Conservation (phyloP, 1,140 invertebrate species). For the Drosophila tropicalis region DNA sequence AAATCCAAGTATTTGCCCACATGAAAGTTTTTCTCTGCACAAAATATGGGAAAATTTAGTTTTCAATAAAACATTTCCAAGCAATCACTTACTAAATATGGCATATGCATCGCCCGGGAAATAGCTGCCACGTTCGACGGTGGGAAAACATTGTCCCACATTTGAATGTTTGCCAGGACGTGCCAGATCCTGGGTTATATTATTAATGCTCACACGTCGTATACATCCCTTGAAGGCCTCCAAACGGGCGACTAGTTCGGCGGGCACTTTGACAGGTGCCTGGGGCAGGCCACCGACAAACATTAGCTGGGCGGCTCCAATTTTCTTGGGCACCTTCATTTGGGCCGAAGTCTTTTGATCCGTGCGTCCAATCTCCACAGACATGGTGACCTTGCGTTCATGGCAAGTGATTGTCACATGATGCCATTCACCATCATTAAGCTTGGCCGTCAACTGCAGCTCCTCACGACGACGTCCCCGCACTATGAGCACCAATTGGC, state of each 20-base stretch:
- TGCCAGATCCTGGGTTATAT: slow-evolving; percentile 89
- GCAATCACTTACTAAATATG: slow-evolving; percentile 88
- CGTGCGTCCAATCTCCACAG: slow-evolving; percentile 87
- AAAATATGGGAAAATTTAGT: not conserved
- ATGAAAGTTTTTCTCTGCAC: slow-evolving; percentile 88
- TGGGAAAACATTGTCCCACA: slow-evolving; percentile 94
- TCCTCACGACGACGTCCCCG: slow-evolving; percentile 88
- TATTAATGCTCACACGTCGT: slow-evolving; percentile 89
- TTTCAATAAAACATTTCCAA: not conserved
- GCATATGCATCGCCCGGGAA: slow-evolving; percentile 93
- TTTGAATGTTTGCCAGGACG: slow-evolving; percentile 87
- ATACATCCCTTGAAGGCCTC: slow-evolving; percentile 94
- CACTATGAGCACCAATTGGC: slow-evolving; percentile 88
- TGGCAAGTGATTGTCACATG: slow-evolving; percentile 87
- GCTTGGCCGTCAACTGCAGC: slow-evolving; percentile 85
- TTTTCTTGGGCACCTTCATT: slow-evolving; percentile 88
- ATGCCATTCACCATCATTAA: slow-evolving; percentile 95
- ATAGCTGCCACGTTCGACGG: slow-evolving; percentile 93
- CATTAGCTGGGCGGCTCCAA: slow-evolving; percentile 88
- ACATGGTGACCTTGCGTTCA: slow-evolving; percentile 87
- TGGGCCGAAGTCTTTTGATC: slow-evolving; percentile 84
- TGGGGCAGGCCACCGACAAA: slow-evolving; percentile 91
- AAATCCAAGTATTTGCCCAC: slow-evolving; percentile 89
- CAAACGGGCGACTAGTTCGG: slow-evolving; percentile 85
- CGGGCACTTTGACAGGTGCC: slow-evolving; percentile 83